Evolutionary conservation across 92 coral and sea anemone genomes (phyloP), one percentile per base, ranked within the genome.

Genomic region (Paragorgia papillata): DNA sequence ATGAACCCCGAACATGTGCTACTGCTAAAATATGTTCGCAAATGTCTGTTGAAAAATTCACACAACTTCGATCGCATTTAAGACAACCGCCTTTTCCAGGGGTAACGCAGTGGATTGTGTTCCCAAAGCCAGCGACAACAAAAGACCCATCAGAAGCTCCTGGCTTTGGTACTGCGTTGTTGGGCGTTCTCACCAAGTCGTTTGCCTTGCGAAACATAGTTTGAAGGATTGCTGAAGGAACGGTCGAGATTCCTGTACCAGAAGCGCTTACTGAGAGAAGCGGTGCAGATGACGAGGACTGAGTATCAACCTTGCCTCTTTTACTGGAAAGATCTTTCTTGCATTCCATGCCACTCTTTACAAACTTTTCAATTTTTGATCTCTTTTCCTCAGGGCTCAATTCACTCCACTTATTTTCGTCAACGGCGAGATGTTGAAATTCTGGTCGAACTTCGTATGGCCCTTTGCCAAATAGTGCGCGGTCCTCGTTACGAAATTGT

Each of bases 141-240:
- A 58, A 84, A 0, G 76, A 83, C 0, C 83, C 83, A 50, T 83
- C 79, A 18, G 77, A n/a, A n/a, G n/a, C n/a, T n/a, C n/a, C n/a
- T n/a, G n/a, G n/a, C 73, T 83, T 82, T 2, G 66, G 75, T 9
- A 82, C 50, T 34, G 74, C 70, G 48, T 19, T 37, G 15, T 74
- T 74, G 2, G 54, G 82, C 1, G 69, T 34, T 9, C 78, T 14
- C 20, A 67, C 1, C 12, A 84, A 56, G 27, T 68, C 60, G 27
- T 55, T 60, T 48, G 87, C 84, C 24, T 84, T 76, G 14, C 76
- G 32, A 33, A 77, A 84, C 74, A 84, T 49, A 8, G 70, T 61
- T 19, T 57, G 39, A 5, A 83, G 83, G 26, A 80, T 80, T 19
- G 85, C 43, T 3, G 29, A 18, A 37, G 85, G 88, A 1, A 60